Evolutionary conservation across 1,140 invertebrate species (phyloP).

Genomic region (Zaprionus capensis): DNA sequence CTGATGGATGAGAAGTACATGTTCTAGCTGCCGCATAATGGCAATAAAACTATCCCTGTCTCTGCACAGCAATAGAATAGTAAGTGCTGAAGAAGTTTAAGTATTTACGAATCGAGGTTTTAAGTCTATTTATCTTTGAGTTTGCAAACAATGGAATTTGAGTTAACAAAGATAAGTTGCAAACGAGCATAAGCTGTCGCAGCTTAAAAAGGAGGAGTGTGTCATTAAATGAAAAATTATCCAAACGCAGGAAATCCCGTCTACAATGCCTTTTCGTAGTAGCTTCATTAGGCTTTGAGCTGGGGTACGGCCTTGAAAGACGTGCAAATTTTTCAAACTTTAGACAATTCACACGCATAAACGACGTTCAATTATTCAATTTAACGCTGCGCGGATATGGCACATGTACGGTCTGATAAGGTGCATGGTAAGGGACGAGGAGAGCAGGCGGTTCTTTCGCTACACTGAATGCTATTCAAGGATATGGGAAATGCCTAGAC

Average conservation of each 20-base stretch:
- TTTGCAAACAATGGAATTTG: background rate
- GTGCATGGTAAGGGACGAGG: background rate
- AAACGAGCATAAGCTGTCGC: background rate
- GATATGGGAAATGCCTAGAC: constrained; percentile 56
- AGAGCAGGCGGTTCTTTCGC: background rate
- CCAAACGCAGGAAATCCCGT: background rate
- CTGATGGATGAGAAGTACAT: constrained; percentile 58
- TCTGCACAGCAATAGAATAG: background rate
- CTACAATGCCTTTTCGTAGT: background rate
- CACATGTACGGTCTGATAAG: constrained; percentile 22
- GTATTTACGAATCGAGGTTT: background rate
- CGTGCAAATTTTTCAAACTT: constrained; percentile 77
- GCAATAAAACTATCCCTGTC: constrained; percentile 22
- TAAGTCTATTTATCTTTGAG: constrained; percentile 6
- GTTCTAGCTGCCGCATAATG: constrained; percentile 34
- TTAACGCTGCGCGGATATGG: constrained; percentile 49
- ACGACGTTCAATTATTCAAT: constrained; percentile 70
- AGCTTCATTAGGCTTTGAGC: constrained; percentile 15
- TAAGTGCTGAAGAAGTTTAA: background rate
- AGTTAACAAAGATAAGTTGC: background rate
- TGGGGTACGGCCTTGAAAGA: constrained; percentile 32
- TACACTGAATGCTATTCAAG: constrained; percentile 19
- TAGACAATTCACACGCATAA: constrained; percentile 59
- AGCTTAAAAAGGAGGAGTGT: background rate
- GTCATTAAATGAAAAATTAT: constrained; percentile 6